Evolutionary conservation across 1,140 invertebrate genomes (phyloP), one percentile per base, ranked within the genome.

Genomic region (Camponotus pennsylvanicus): DNA sequence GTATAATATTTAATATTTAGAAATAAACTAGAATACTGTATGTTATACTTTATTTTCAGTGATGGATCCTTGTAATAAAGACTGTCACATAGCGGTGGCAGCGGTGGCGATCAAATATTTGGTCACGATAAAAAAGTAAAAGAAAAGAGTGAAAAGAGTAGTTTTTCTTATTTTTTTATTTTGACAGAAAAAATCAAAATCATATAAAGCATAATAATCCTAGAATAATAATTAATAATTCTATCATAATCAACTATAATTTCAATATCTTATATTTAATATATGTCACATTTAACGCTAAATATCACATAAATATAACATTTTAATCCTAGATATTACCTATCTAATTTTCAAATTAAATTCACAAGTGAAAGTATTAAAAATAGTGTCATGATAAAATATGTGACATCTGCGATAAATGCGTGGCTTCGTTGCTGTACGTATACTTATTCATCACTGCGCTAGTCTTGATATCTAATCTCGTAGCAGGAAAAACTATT

Each of bases 381-480:
- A 67, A 49, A 34, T 37, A 37, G 71, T 73, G 45, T 61, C 9
- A 59, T 6, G 1, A 59, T 9, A 3, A 70, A 82, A 73, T 73
- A 61, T 45, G 9, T 34, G 9, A 21, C 5, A 34, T 27, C 27
- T 27, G 27, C 27, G 27, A 27, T 52, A 64, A 34, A 52, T 52
- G 45, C 45, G 18, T 37, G 2, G 7, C 15, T 64, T 45, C 2
- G 0, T 21, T 21, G 4, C 61, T 27, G 0, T 42, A 21, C n/a
- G 21, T 80, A 55, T 40, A 40, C 6, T 49, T 42, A 73, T 21
- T 6, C 8, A 42, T 73, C 55, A 73, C 18, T 4, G n/a, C 8
- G 27, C 2, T 4, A 18, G 15, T 73, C 34, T 73, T 7, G 21
- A 66, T 85, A 86, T 69, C 66, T 89, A 89, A 89, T 86, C 78